A percentile compares a stretch with the other conserved stretches of the same genome.
Evolutionary conservation across 2,797 vertebrate species (phyloP).

Genomic region (Neosilurus mollespiculum): DNA sequence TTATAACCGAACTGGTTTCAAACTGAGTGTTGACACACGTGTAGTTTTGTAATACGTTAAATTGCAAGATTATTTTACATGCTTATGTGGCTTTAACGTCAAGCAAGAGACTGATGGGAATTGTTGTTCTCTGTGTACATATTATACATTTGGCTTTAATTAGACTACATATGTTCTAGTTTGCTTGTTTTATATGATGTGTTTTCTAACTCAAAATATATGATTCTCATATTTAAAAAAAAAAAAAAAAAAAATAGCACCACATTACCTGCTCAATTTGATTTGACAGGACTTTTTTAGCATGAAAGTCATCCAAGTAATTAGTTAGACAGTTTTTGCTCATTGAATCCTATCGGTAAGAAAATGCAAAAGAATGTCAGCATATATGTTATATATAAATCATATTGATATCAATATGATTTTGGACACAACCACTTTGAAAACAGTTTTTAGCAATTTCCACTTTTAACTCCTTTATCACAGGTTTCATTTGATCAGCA

Average conservation of each 20-base stretch:
- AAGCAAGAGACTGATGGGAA: no score
- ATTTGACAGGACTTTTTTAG: neutral
- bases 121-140: no score
- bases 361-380: neutral
- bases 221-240: neutral
- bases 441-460: neutral
- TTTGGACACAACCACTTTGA: neutral
- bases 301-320: neutral
- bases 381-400: neutral
- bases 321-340: neutral
- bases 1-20: no score
- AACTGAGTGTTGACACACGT: no score
- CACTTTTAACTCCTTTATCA: neutral
- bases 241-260: neutral
- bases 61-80: no score
- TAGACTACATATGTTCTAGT: neutral
- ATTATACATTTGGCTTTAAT: neutral
- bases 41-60: no score
- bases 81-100: no score
- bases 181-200: neutral
- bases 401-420: neutral
- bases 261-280: constrained; percentile 29
- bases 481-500: neutral
- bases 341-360: neutral
- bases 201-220: no score